Evolutionary conservation across 2,797 vertebrate species (phyloP), one percentile per base, ranked within the genome.

Genomic region (Aselliscus stoliczkanus): DNA sequence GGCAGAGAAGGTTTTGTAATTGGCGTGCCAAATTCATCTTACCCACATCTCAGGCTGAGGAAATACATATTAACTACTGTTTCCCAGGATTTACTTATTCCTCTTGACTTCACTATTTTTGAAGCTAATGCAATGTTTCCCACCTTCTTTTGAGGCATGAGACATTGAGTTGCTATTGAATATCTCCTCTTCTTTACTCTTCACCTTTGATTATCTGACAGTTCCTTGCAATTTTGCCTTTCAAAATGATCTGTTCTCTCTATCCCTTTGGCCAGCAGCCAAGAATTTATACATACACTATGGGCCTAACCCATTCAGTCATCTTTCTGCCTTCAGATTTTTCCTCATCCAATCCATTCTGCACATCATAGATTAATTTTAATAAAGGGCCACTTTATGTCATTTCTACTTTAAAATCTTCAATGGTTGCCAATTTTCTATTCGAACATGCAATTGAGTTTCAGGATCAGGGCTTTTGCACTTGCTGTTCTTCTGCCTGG

Each of bases 151-250:
- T 86, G 25, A 95, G 37, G 9, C n/a, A 50, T 52, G 25, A 86
- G 76, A 70, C 25, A 44, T 47, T 88, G 73, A 91, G 52, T 65
- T 88, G 77, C 75, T 88, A 64, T 64, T 89, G 84, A 93, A 75
- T 27, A 56, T 20, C 2, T 84, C 20, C 42, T 88, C 31, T 90
- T 90, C 52, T 96, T 80, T 67, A 20, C 27, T 77, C 44, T 82
- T 93, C 34, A 58, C 39, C 58, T 88, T 52, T 82, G 64, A 73
- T 58, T 9, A 73, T 56, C 64, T 94, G 81, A 76, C 27, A 65
- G 65, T 81, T 90, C 4, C n/a, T 95, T 73, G 60, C 8, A 83
- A 52, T 47, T 79, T 94, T 89, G 17, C 3, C n/a, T 94, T 88
- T 88, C 18, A 50, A 77, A 88, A 89, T 91, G 70, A 12, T 82